These are phyloP conservation scores for Trypoxylus dichotomus DNA, from an alignment of 1,140 invertebrate species.

Conservation along the genomic window DNA sequence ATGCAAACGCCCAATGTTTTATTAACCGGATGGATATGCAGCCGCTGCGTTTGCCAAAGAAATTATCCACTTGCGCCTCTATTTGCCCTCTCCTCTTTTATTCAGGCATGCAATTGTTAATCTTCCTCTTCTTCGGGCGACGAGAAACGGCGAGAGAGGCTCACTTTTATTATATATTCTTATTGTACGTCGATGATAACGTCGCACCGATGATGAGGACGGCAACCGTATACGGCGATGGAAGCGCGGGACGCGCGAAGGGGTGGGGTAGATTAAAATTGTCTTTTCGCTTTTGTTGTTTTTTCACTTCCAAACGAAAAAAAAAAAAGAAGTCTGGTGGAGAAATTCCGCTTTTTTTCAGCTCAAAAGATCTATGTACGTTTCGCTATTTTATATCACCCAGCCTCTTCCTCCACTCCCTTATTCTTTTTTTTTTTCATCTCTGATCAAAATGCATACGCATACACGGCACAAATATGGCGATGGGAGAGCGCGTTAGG, in stretches of 20 bases:
- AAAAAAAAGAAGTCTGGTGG: too few relatives aligned
- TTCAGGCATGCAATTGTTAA: slow-evolving; percentile 16
- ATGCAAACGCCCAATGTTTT: not conserved
- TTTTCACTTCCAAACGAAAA: not conserved
- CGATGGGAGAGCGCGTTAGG: too few relatives aligned
- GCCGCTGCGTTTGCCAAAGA: slow-evolving; percentile 6
- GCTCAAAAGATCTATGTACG: not conserved
- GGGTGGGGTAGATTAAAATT: slow-evolving; percentile 3
- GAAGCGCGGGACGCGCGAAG: too few relatives aligned
- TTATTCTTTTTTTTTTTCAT: too few relatives aligned
- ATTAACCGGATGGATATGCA: slow-evolving; percentile 3
- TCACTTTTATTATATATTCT: slow-evolving; percentile 15
- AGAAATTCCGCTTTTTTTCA: not conserved
- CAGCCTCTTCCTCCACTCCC: not conserved
- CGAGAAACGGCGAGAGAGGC: not conserved
- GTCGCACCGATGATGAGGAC: not conserved
- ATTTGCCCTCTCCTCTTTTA: slow-evolving; percentile 9
- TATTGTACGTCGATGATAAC: not conserved
- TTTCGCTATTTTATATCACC: not conserved
- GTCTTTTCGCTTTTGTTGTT: slow-evolving; percentile 2
- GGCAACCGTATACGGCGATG: too few relatives aligned
- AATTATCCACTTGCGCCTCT: slow-evolving; percentile 10
- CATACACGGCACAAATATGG: not conserved
- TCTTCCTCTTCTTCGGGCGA: not conserved
- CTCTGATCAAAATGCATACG: not conserved